Conservation (phyloP, 2,888 invertebrate genomes). For the Nomada flava region DNA sequence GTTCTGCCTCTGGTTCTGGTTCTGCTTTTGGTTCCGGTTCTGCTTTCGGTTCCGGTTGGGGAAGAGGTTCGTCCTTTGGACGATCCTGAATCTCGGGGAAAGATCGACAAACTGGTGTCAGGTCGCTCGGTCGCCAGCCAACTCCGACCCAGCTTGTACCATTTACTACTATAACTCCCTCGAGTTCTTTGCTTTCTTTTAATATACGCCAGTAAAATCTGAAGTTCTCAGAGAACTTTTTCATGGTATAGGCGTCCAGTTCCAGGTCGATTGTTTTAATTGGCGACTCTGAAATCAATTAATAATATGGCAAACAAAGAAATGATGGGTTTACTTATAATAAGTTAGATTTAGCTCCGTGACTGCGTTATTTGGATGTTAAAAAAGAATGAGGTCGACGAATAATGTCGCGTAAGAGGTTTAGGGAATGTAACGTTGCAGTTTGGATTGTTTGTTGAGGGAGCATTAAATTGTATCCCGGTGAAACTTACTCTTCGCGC, state of each 20-base stretch:
- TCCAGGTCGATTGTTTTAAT: slow-evolving; percentile 91
- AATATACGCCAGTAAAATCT: slow-evolving; percentile 94
- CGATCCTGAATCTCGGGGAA: slow-evolving; percentile 89
- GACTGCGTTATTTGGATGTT: too few relatives aligned
- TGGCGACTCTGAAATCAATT: slow-evolving; percentile 87
- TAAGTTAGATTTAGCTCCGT: too few relatives aligned
- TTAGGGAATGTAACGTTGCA: not conserved
- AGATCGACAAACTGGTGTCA: slow-evolving; percentile 91
- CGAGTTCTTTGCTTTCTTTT: slow-evolving; percentile 93
- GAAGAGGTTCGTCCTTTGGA: slow-evolving; percentile 79
- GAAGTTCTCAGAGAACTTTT: slow-evolving; percentile 90
- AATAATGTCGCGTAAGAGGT: not conserved
- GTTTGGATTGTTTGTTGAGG: too few relatives aligned
- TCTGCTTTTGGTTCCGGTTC: slow-evolving; percentile 80
- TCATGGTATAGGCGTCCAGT: slow-evolving; percentile 89
- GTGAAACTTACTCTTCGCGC: slow-evolving; percentile 90
- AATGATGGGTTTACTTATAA: not conserved
- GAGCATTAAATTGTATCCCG: not conserved
- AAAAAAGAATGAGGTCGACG: too few relatives aligned
- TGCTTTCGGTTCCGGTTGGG: slow-evolving; percentile 83
- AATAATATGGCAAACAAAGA: not conserved
- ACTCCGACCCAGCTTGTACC: slow-evolving; percentile 92
- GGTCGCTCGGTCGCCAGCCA: slow-evolving; percentile 94
- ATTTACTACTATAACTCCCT: slow-evolving; percentile 94
- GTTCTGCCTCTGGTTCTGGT: slow-evolving; percentile 80